phyloP scores from a whole-genome alignment of 2,888 invertebrate genomes.

The Agrochola litura region DNA sequence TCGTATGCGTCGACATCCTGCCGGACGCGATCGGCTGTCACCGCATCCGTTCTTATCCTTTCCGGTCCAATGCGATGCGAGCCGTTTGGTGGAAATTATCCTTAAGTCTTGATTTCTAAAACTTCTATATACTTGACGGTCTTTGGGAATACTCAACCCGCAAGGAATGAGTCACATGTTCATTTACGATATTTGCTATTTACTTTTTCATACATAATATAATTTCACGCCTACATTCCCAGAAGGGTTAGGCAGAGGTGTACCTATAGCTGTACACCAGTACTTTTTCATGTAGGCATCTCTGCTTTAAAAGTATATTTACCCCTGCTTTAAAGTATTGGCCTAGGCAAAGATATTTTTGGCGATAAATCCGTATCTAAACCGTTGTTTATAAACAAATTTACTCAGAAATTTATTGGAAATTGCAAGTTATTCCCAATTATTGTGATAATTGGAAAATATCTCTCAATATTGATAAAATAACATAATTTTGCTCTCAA shows the following conservation, averaged over 20 bases:
- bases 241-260: too few species aligned
- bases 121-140: neutral
- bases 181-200: neutral
- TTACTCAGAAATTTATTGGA: neutral
- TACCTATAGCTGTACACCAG: too few species aligned
- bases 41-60: too few species aligned
- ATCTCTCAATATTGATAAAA: slow-evolving; percentile 7
- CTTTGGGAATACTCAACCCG: too few species aligned
- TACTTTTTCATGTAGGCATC: neutral
- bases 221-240: neutral
- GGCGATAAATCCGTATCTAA: neutral
- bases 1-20: too few species aligned
- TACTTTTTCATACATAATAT: neutral
- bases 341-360: neutral
- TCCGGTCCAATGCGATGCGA: too few species aligned
- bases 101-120: neutral
- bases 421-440: neutral
- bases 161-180: neutral
- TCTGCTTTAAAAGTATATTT: too few species aligned
- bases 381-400: neutral
- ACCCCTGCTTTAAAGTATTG: neutral
- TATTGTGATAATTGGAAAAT: neutral
- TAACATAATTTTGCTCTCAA: slow-evolving; percentile 7
- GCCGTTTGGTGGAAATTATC: too few species aligned
- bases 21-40: too few species aligned